phyloP scores from a whole-genome alignment of 2,888 invertebrate species.

The Colletes collaris region DNA sequence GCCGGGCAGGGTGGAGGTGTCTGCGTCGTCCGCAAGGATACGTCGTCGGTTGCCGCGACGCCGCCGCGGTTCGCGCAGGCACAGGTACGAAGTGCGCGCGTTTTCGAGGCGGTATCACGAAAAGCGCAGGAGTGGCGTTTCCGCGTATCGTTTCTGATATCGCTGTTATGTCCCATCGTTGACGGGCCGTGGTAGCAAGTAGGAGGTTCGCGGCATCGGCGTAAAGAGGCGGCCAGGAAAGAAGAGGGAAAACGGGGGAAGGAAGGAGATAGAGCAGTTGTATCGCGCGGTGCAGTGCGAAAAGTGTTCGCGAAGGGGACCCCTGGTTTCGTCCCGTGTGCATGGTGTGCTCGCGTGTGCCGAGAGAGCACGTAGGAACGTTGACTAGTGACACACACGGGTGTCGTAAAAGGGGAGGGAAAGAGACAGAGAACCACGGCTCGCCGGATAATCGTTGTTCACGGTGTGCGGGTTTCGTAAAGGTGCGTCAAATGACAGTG shows the following conservation, averaged over 20 bases:
- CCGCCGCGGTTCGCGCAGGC: slow-evolving; percentile 62
- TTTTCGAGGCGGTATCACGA: slow-evolving; percentile 56
- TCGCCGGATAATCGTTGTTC: slow-evolving; percentile 42
- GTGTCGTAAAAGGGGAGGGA: slow-evolving; percentile 25
- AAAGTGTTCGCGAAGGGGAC: slow-evolving; percentile 58
- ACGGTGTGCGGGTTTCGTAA: slow-evolving; percentile 55
- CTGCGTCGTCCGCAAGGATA: slow-evolving; percentile 64
- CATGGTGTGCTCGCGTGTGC: slow-evolving; percentile 54
- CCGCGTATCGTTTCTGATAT: slow-evolving; percentile 46
- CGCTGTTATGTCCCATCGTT: slow-evolving; percentile 17
- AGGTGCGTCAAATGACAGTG: slow-evolving; percentile 73
- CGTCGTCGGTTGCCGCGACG: slow-evolving; percentile 64
- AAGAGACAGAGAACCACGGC: slow-evolving; percentile 34
- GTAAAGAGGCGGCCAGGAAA: slow-evolving; percentile 17
- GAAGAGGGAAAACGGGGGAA: slow-evolving; percentile 26
- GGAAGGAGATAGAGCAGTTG: slow-evolving; percentile 45
- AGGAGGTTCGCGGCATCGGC: slow-evolving; percentile 32
- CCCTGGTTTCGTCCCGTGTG: slow-evolving; percentile 45
- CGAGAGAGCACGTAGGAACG: slow-evolving; percentile 39
- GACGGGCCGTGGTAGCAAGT: slow-evolving; percentile 19
- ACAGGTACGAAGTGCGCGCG: slow-evolving; percentile 64
- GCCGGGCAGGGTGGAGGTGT: slow-evolving; percentile 65
- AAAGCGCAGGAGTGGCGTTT: slow-evolving; percentile 62
- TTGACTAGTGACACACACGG: slow-evolving; percentile 59
- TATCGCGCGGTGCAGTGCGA: slow-evolving; percentile 68